A percentile compares a stretch with the other conserved stretches of the same genome.
Conservation (phyloP, 2,113 vertebrate genomes). For the Oncorhynchus kisutch region DNA sequence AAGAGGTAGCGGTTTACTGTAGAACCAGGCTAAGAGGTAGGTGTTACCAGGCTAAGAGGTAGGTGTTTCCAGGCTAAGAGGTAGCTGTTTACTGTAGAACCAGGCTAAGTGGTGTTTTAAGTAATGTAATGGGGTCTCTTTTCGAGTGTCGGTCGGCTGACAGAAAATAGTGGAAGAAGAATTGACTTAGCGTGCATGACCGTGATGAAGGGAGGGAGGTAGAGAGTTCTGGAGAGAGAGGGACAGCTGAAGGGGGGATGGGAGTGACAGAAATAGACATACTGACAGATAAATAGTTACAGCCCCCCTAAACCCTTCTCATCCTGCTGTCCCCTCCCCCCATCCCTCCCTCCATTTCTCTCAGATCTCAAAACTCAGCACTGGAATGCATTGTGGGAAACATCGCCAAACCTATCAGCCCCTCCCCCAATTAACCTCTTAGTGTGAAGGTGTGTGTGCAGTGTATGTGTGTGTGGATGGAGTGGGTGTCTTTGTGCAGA, state of each 20-base stretch:
- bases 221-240: conserved; percentile 50
- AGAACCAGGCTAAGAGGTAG: too few species aligned
- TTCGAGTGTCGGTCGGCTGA: not conserved
- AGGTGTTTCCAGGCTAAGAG: not conserved
- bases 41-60: conserved; percentile 25
- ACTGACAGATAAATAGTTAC: conserved; percentile 76
- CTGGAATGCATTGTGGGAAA: conserved; percentile 44
- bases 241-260: conserved; percentile 80
- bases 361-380: conserved; percentile 62
- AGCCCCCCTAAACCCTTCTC: conserved; percentile 33
- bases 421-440: conserved; percentile 20
- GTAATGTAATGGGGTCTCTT: conserved; percentile 50
- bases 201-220: conserved; percentile 68
- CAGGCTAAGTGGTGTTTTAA: conserved; percentile 33
- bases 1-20: too few species aligned
- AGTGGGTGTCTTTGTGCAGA: not conserved
- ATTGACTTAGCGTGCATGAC: conserved; percentile 57
- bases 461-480: conserved; percentile 14
- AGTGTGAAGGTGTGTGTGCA: conserved; percentile 9
- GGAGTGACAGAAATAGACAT: conserved; percentile 77
- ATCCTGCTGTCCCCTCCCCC: conserved; percentile 5
- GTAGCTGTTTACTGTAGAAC: conserved; percentile 27
- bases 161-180: conserved; percentile 58
- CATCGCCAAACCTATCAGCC: conserved; percentile 11
- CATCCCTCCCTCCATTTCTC: conserved; percentile 43